These are phyloP conservation scores for Lasius platythorax DNA, from an alignment of 2,888 invertebrate species.

Conservation along the genomic window DNA sequence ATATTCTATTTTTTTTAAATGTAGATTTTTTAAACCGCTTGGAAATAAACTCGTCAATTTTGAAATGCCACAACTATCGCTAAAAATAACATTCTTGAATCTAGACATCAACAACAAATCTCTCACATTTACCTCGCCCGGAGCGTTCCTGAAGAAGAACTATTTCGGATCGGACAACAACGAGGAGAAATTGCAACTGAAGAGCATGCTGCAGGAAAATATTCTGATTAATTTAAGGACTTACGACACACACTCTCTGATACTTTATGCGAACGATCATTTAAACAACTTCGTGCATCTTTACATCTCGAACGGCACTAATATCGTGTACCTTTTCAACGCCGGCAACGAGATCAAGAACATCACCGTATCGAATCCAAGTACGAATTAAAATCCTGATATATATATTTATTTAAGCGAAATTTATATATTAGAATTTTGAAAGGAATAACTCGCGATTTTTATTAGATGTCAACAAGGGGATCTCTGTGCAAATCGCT, in stretches of 20 bases:
- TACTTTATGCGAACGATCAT: conserved; percentile 97
- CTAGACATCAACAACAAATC: conserved; percentile 96
- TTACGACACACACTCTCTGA: conserved; percentile 92
- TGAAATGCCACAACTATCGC: not conserved
- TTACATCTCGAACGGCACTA: conserved; percentile 92
- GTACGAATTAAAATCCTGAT: conserved; percentile 73
- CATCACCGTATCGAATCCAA: conserved; percentile 91
- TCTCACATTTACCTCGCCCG: conserved; percentile 94
- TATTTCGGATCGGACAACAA: conserved; percentile 89
- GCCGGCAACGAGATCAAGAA: conserved; percentile 93
- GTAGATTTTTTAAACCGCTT: not conserved
- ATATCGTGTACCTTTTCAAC: conserved; percentile 95
- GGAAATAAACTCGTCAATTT: not conserved
- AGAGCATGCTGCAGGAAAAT: conserved; percentile 92
- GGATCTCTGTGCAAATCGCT: conserved; percentile 96
- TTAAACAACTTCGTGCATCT: conserved; percentile 97
- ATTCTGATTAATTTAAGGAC: conserved; percentile 96
- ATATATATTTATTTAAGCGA: not conserved
- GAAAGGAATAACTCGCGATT: not conserved
- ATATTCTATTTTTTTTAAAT: not conserved
- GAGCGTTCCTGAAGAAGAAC: conserved; percentile 93
- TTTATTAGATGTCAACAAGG: conserved; percentile 90
- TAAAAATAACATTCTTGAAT: conserved; percentile 62
- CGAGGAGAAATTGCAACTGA: conserved; percentile 87
- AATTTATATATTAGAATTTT: not conserved